Evolutionary conservation across 2,113 vertebrate species (phyloP).

Genomic region (Hemiscyllium ocellatum): DNA sequence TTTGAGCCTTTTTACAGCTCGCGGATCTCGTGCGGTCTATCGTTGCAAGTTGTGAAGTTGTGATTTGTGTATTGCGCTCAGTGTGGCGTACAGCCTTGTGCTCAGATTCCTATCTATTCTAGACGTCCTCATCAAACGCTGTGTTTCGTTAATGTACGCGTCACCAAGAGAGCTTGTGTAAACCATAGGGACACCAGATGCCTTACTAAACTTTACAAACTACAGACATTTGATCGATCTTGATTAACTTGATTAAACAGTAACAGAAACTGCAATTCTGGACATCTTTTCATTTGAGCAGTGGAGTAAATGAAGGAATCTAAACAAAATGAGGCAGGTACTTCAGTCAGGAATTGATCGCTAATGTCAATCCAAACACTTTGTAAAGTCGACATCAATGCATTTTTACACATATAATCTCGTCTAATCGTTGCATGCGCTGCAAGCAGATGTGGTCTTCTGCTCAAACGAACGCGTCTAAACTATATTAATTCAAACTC

Average conservation of each 20-base stretch:
- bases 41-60: conserved; percentile 63
- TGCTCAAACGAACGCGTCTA: not conserved
- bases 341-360: not conserved
- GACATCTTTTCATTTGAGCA: not conserved
- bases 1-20: conserved; percentile 73
- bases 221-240: conserved; percentile 7
- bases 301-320: not conserved
- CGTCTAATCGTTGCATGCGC: conserved; percentile 80
- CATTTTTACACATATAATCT: conserved; percentile 97
- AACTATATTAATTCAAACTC: not conserved
- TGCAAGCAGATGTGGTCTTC: not conserved
- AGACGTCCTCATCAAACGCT: conserved; percentile 66
- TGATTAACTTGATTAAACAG: conserved; percentile 34
- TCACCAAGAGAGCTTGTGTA: conserved; percentile 67
- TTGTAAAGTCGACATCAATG: conserved; percentile 99
- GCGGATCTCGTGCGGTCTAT: conserved; percentile 68
- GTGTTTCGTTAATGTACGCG: conserved; percentile 65
- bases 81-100: conserved; percentile 61
- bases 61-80: conserved; percentile 59
- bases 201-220: conserved; percentile 72
- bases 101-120: conserved; percentile 53
- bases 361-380: not conserved
- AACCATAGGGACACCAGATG: conserved; percentile 77
- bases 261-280: conserved; percentile 26
- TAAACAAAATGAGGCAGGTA: not conserved